phyloP scores from a whole-genome alignment of 1,140 invertebrate genomes.

The Drosophila yakuba region DNA sequence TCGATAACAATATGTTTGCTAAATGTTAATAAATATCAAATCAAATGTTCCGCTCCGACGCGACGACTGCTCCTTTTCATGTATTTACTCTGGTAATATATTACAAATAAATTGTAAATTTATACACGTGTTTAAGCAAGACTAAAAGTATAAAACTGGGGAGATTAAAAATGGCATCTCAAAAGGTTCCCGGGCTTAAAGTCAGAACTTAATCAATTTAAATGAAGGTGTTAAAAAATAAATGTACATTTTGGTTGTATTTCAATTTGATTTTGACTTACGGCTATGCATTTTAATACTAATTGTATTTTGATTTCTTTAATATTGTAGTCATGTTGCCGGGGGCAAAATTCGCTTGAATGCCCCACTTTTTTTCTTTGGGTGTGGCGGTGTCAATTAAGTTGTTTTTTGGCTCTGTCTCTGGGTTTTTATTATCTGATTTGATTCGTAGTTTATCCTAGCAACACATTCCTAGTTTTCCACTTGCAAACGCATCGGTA shows the following conservation, averaged over 20 bases:
- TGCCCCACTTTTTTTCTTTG: slow-evolving; percentile 5
- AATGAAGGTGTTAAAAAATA: slow-evolving; percentile 16
- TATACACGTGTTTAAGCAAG: slow-evolving; percentile 39
- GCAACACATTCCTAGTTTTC: slow-evolving; percentile 17
- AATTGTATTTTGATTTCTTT: slow-evolving; percentile 29
- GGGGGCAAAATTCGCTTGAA: slow-evolving; percentile 36
- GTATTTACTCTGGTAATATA: slow-evolving; percentile 46
- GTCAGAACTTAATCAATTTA: slow-evolving; percentile 18
- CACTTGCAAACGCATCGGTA: slow-evolving; percentile 17
- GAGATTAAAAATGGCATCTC: neutral
- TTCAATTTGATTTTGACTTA: slow-evolving; percentile 32
- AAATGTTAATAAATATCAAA: slow-evolving; percentile 76
- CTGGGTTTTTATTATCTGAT: slow-evolving; percentile 46
- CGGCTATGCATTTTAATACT: slow-evolving; percentile 28
- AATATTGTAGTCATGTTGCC: slow-evolving; percentile 48
- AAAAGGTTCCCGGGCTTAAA: slow-evolving; percentile 5
- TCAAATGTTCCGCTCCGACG: slow-evolving; percentile 45
- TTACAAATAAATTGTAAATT: slow-evolving; percentile 65
- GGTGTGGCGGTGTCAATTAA: slow-evolving; percentile 31
- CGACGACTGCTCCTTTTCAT: slow-evolving; percentile 33
- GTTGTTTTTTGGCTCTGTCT: slow-evolving; percentile 23
- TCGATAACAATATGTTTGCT: slow-evolving; percentile 81
- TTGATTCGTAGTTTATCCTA: slow-evolving; percentile 32
- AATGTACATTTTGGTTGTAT: slow-evolving; percentile 11
- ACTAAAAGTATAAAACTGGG: neutral